A percentile compares a stretch with the other conserved stretches of the same genome.
Evolutionary conservation across 2,888 invertebrate genomes (phyloP).

Genomic region (Microchrysa polita): DNA sequence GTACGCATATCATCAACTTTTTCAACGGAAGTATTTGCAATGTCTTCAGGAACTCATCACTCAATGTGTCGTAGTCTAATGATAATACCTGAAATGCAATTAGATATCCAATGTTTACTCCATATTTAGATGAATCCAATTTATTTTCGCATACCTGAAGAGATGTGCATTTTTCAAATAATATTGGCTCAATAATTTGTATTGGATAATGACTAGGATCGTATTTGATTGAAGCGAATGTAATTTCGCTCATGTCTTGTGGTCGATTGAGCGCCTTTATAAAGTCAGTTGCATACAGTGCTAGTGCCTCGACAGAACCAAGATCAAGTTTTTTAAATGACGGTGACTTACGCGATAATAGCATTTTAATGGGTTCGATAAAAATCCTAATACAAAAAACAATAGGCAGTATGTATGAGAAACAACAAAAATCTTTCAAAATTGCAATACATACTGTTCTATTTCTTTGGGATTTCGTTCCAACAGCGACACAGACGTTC

Average conservation of each 20-base stretch:
- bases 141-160: conserved; percentile 65
- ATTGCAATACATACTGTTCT: conserved; percentile 60
- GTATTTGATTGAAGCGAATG: conserved; percentile 78
- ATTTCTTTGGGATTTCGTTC: conserved; percentile 60
- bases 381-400: conserved; percentile 56
- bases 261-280: conserved; percentile 63
- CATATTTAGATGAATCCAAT: neutral
- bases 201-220: conserved; percentile 75
- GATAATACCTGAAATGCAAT: conserved; percentile 57
- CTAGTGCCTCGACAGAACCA: conserved; percentile 62
- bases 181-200: conserved; percentile 65
- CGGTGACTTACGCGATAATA: conserved; percentile 59
- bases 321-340: conserved; percentile 61
- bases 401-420: neutral
- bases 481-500: conserved; percentile 57
- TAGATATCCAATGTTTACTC: neutral
- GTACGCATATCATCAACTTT: conserved; percentile 75
- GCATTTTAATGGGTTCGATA: conserved; percentile 61
- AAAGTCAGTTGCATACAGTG: conserved; percentile 61
- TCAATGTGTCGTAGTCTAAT: conserved; percentile 62
- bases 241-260: conserved; percentile 70
- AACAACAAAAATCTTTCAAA: too few relatives aligned
- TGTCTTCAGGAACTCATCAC: conserved; percentile 60
- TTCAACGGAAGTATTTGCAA: conserved; percentile 65
- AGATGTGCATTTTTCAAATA: conserved; percentile 70